A percentile compares a stretch with the other conserved stretches of the same genome.
Conservation (phyloP, 2,888 invertebrate genomes). For the Agrochola circellaris region DNA sequence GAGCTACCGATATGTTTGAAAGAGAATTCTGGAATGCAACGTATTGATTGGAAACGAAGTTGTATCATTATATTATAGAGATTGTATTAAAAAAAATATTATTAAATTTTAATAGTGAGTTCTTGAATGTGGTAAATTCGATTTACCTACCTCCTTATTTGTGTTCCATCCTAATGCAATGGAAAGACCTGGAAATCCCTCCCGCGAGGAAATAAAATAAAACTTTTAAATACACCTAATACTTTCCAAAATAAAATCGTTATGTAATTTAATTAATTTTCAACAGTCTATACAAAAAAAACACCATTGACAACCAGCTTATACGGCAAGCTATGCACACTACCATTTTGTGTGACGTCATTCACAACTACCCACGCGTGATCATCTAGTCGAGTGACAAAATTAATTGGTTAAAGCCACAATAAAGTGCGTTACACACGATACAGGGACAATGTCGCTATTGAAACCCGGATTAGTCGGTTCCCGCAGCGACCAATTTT, state of each 20-base stretch:
- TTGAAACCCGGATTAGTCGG: conserved; percentile 79
- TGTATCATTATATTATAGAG: neutral
- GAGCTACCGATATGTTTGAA: conserved; percentile 65
- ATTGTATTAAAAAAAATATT: neutral
- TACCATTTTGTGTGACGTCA: conserved; percentile 68
- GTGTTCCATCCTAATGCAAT: neutral
- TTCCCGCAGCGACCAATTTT: conserved; percentile 78
- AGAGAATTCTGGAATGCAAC: neutral
- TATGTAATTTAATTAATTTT: conserved; percentile 15
- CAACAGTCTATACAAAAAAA: conserved; percentile 4
- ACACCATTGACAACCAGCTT: conserved; percentile 38
- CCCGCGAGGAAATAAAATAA: neutral
- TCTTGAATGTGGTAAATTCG: too few species aligned
- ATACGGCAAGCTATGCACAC: conserved; percentile 51
- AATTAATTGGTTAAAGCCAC: conserved; percentile 84
- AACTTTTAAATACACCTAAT: neutral
- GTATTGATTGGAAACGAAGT: neutral
- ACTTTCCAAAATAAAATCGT: neutral
- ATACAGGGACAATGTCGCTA: conserved; percentile 75
- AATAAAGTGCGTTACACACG: conserved; percentile 77
- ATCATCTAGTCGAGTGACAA: conserved; percentile 79
- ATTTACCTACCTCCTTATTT: neutral
- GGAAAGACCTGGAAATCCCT: neutral
- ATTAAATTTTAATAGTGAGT: neutral
- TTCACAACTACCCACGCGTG: conserved; percentile 70